Base-by-base conservation (phyloP, 2,888 invertebrate species). In the Lasioglossum zephyrum region DNA sequence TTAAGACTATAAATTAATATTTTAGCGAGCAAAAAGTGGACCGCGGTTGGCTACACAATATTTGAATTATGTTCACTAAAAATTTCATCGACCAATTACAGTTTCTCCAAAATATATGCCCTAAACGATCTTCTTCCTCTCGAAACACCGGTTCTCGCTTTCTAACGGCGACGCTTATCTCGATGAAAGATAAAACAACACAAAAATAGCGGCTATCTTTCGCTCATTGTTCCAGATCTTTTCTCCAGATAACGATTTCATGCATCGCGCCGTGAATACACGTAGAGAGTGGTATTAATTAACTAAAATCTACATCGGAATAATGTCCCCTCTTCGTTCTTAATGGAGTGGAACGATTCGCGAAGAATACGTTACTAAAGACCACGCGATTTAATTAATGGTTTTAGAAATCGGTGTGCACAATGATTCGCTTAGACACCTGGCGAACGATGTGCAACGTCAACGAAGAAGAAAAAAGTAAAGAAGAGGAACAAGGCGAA, bases 341-440 rank as follows among this genome's bases (percentile, higher is more conserved):
- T 53, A 53, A 53, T 53, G 53, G 53, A n/a, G 53, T 53, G 53
- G 53, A 53, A 53, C n/a, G 53, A n/a, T n/a, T 53, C 53, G 53
- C 22, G 22, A n/a, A 53, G 53, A n/a, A 53, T 53, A 8, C 8
- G 53, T 53, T 53, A n/a, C 53, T 53, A n/a, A 53, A 53, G 53
- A n/a, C n/a, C 53, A 22, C 31, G 26, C 13, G 31, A 16, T 63
- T 63, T 63, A 63, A 31, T 63, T 31, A 31, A 63, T 31, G 16
- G 63, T 63, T 63, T 63, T 63, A 63, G 63, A 63, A 63, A 63
- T 63, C 63, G 5, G 63, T 9, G 22, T 53, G 22, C 22, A 9
- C 4, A 6, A 31, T 16, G 26, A 26, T 31, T 60, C 26, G 60
- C 60, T 26, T 16, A 31, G n/a, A 63, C 26, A 31, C 13, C 63